phyloP scores from a whole-genome alignment of 2,113 vertebrate species.

The Sarotherodon lohbergeri region DNA sequence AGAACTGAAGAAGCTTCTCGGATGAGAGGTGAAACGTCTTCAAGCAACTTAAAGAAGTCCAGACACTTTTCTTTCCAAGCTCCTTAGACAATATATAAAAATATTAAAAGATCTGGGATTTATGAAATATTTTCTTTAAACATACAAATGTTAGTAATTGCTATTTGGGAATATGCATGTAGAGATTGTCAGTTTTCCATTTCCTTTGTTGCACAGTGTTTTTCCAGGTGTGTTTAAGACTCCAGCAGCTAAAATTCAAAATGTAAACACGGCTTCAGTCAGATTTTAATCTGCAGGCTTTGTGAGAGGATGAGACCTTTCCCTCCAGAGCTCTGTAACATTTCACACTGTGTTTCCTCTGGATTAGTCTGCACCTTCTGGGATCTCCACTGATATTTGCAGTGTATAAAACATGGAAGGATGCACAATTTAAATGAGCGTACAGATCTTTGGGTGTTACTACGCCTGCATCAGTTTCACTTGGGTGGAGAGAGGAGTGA shows the following conservation, averaged over 20 bases:
- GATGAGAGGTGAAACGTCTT: too few species aligned
- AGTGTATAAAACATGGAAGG: background rate
- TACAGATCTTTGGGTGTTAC: background rate
- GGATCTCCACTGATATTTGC: slow-evolving; percentile 1
- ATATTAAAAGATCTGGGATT: background rate
- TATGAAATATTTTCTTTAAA: background rate
- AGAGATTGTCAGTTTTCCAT: background rate
- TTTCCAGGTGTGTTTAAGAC: background rate
- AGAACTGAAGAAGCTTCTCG: too few species aligned
- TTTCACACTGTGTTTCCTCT: background rate
- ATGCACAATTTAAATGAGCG: slow-evolving; percentile 2
- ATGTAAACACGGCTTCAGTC: background rate
- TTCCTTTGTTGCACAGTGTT: background rate
- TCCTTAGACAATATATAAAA: background rate
- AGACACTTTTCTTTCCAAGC: background rate
- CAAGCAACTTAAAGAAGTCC: background rate
- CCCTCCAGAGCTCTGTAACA: background rate
- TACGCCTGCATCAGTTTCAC: background rate
- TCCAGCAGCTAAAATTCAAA: background rate
- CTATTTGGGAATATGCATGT: background rate
- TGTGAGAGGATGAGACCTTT: background rate
- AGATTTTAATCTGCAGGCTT: background rate
- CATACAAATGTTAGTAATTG: background rate
- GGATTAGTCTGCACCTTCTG: background rate
- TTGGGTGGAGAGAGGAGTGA: background rate